phyloP scores from a whole-genome alignment of 2,113 vertebrate species.

The Dissostichus mawsoni region DNA sequence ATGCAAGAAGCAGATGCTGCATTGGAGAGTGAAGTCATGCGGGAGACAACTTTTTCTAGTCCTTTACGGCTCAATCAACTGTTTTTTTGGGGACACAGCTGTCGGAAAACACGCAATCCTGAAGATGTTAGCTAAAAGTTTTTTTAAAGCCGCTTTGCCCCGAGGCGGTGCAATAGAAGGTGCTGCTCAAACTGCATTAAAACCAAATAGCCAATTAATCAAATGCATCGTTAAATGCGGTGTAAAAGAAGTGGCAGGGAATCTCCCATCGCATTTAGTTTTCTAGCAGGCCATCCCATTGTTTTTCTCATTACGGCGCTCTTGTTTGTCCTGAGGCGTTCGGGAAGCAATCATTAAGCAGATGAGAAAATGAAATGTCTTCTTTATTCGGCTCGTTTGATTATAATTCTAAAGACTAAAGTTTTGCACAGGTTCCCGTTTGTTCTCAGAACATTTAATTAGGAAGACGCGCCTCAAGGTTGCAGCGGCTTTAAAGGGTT shows the following conservation, averaged over 20 bases:
- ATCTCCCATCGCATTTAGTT: conserved; percentile 60
- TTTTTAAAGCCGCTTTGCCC: conserved; percentile 25
- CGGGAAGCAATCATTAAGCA: conserved; percentile 66
- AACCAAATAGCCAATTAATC: conserved; percentile 71
- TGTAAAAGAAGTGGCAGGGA: conserved; percentile 63
- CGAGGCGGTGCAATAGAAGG: conserved; percentile 13
- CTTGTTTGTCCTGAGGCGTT: conserved; percentile 66
- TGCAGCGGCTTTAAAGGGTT: conserved; percentile 36
- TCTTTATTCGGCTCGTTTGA: conserved; percentile 50
- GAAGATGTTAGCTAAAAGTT: conserved; percentile 46
- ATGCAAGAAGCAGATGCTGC: conserved; percentile 71
- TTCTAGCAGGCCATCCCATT: conserved; percentile 66
- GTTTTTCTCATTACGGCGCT: conserved; percentile 76
- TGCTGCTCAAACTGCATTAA: conserved; percentile 37
- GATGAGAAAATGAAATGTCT: conserved; percentile 71
- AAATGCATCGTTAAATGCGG: conserved; percentile 70
- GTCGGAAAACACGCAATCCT: conserved; percentile 4
- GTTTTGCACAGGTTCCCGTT: conserved; percentile 42
- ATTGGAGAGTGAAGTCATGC: conserved; percentile 46
- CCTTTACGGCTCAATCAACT: conserved; percentile 35
- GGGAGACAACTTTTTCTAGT: conserved; percentile 25
- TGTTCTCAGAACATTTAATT: conserved; percentile 67
- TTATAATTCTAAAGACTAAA: conserved; percentile 40
- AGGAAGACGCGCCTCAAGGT: conserved; percentile 63
- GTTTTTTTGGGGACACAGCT: conserved; percentile 37